Conservation (phyloP, 2,888 invertebrate genomes). For the Epirrhoe tristata region DNA sequence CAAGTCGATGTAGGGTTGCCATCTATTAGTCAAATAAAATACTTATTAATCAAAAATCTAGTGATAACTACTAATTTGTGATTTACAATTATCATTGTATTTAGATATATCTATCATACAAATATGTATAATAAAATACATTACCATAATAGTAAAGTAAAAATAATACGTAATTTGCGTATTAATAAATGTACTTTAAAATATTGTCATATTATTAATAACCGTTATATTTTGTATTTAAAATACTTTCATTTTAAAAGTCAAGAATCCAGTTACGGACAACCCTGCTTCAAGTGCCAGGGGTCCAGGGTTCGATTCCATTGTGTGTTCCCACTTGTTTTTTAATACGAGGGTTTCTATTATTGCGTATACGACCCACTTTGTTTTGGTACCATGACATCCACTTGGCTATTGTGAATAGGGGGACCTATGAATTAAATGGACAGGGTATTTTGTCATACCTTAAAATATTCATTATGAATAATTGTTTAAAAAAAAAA, state of each 20-base stretch:
- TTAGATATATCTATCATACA: no score
- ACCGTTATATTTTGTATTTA: no score
- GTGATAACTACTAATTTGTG: no score
- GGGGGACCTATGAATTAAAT: constrained; percentile 45
- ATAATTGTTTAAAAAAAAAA: no score
- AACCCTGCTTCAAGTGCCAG: constrained; percentile 72
- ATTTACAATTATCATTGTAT: no score
- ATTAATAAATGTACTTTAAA: no score
- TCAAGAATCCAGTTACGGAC: constrained; percentile 60
- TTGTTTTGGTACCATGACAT: constrained; percentile 82
- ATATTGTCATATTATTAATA: no score
- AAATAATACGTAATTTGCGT: no score
- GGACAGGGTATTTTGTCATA: constrained; percentile 41
- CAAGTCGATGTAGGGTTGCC: constrained; percentile 63
- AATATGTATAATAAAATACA: no score
- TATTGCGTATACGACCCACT: constrained; percentile 74
- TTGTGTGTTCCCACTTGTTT: constrained; percentile 81
- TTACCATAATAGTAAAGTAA: no score
- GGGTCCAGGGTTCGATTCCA: constrained; percentile 73
- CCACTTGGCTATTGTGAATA: constrained; percentile 58
- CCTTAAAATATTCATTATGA: background rate
- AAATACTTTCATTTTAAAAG: constrained; percentile 38
- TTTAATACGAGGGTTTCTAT: constrained; percentile 81
- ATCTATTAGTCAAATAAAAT: constrained; percentile 13
- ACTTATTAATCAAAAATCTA: background rate